A percentile compares a stretch with the other conserved stretches of the same genome.
Conservation (phyloP, 1,140 invertebrate species). For the Drosophila ananassae region DNA sequence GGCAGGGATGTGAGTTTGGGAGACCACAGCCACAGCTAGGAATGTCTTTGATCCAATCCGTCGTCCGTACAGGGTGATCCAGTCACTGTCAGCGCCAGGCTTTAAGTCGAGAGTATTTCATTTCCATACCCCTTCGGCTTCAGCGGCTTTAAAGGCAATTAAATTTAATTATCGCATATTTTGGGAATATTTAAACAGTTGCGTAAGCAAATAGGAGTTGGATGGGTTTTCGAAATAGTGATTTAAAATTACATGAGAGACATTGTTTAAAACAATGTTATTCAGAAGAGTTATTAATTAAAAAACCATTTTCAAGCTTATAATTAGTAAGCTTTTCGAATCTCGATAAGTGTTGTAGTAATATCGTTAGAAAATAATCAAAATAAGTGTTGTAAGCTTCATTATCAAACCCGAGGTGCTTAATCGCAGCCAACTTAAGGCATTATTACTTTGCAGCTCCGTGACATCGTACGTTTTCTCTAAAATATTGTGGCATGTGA, state of each 20-base stretch:
- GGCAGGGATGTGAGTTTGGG: conserved; percentile 27
- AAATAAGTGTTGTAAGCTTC: no score
- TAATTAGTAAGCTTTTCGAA: no score
- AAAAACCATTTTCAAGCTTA: no score
- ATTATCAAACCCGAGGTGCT: no score
- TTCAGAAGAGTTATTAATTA: no score
- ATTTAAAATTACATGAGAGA: not conserved
- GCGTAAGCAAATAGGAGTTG: not conserved
- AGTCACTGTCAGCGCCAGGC: conserved; percentile 8
- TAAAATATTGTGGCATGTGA: not conserved
- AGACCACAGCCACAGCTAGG: conserved; percentile 72
- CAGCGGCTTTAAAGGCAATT: conserved; percentile 17
- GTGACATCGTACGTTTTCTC: no score
- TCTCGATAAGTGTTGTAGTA: no score
- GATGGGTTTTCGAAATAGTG: not conserved
- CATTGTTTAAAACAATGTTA: no score
- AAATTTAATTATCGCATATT: conserved; percentile 31
- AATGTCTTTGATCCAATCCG: conserved; percentile 76
- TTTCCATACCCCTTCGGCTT: conserved; percentile 21
- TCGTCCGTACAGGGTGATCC: conserved; percentile 63
- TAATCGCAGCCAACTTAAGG: no score
- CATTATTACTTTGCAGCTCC: no score
- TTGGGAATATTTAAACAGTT: conserved; percentile 1
- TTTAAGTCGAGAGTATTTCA: conserved; percentile 35
- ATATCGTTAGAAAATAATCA: no score